phyloP scores from a whole-genome alignment of 1,140 invertebrate genomes.

The Charaxes varanes region DNA sequence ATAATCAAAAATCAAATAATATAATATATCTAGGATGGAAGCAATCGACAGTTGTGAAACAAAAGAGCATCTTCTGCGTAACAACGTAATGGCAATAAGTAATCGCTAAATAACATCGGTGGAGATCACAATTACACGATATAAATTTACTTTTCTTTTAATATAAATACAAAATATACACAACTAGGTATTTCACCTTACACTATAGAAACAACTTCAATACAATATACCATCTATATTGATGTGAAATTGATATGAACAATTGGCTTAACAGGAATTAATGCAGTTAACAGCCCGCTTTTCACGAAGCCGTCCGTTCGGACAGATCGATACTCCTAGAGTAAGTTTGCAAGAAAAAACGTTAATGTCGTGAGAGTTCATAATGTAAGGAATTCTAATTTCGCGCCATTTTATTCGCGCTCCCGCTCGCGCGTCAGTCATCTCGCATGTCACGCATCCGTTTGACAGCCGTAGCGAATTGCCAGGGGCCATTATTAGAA shows the following conservation, averaged over 20 bases:
- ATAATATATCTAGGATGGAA: constrained; percentile 63
- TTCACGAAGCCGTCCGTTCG: not conserved
- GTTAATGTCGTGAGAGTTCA: too few species aligned
- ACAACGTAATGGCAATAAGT: constrained; percentile 41
- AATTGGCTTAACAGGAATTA: constrained; percentile 49
- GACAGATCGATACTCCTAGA: too few species aligned
- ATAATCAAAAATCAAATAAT: constrained; percentile 49
- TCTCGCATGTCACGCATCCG: too few species aligned
- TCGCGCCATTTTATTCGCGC: too few species aligned
- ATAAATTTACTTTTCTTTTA: constrained; percentile 46
- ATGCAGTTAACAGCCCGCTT: constrained; percentile 54
- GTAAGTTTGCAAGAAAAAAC: too few species aligned
- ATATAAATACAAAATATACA: constrained; percentile 73
- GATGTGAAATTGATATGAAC: constrained; percentile 64
- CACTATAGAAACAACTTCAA: constrained; percentile 58
- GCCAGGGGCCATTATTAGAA: too few species aligned
- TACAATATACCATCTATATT: constrained; percentile 66
- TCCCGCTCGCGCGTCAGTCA: too few species aligned
- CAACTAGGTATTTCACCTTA: constrained; percentile 52
- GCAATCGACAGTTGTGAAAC: constrained; percentile 55
- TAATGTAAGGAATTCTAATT: too few species aligned
- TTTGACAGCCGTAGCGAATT: too few species aligned
- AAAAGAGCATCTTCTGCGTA: constrained; percentile 46
- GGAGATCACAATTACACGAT: constrained; percentile 73
- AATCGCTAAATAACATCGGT: constrained; percentile 72